Conservation (phyloP, 1,140 invertebrate genomes). For the Chironomus tepperi region DNA sequence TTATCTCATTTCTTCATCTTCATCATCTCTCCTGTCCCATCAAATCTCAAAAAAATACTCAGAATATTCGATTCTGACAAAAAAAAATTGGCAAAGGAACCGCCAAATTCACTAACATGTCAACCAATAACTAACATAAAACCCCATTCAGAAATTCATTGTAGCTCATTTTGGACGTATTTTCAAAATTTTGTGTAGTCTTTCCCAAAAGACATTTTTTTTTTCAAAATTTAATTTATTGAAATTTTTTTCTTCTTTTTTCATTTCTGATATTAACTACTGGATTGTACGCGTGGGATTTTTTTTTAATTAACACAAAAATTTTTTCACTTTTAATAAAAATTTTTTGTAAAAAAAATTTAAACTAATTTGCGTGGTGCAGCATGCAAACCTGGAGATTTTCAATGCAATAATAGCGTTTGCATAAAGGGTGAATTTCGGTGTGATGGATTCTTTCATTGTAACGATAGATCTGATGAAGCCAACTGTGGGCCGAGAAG, state of each 20-base stretch:
- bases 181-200: too few species aligned
- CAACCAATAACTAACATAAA: too few species aligned
- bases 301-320: not conserved
- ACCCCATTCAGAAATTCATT: too few species aligned
- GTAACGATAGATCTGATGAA: constrained; percentile 68
- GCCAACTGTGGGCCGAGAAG: constrained; percentile 41
- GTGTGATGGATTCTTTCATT: constrained; percentile 68
- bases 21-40: too few species aligned
- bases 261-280: not conserved
- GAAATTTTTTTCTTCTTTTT: not conserved
- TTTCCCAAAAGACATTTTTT: too few species aligned
- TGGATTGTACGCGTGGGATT: not conserved
- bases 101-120: too few species aligned
- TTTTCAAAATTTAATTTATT: not conserved
- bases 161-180: too few species aligned
- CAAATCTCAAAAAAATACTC: too few species aligned
- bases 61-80: too few species aligned
- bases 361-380: not conserved
- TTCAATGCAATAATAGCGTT: constrained; percentile 46
- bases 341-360: constrained; percentile 19
- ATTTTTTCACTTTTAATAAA: not conserved
- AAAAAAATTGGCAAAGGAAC: too few species aligned
- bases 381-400: constrained; percentile 34
- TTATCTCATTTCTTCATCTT: too few species aligned
- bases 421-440: constrained; percentile 58